Base-by-base conservation (phyloP, 2,888 invertebrate species). In the Chymomyza procnemis region DNA sequence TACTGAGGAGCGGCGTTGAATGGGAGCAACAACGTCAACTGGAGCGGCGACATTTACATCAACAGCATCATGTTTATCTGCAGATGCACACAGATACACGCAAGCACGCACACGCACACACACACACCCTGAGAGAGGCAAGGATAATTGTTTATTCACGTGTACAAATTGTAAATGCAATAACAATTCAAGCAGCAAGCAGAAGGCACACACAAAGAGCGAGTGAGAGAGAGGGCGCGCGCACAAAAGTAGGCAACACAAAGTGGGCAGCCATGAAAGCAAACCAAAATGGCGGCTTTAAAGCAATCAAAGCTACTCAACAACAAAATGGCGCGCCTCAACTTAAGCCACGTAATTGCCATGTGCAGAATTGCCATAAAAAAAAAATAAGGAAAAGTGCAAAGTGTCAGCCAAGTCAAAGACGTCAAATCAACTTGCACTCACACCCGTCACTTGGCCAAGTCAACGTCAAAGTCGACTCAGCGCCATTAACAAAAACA, bases 301-400 rank as follows among this genome's bases (percentile, higher is more conserved):
- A 74, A 66, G 71, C 76, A 65, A 69, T 79, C 76, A 67, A 75
- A 69, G 34, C 30, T 58, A 73, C 70, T 73, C 71, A 64, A 68
- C 70, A 58, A 62, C 67, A 61, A 64, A 64, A 70, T 68, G 61
- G 64, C 56, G 30, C 54, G 19, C 54, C 50, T 50, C 34, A 72
- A 65, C 74, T 67, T 68, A 65, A 67, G 60, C 47, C 56, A 34
- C 67, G 62, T 76, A 75, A 74, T 71, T 80, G 67, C 63, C 55
- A 64, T 73, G 70, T 63, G 64, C 67, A 66, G 65, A 55, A n/a
- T n/a, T n/a, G n/a, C n/a, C n/a, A n/a, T n/a, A n/a, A n/a, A n/a
- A n/a, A n/a, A n/a, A n/a, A n/a, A n/a, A n/a, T n/a, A n/a, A n/a
- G n/a, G n/a, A 22, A 21, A 19, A 18, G 21, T 14, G 52, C 63